Base-by-base conservation (phyloP, 2,888 invertebrate genomes). In the Tupiocoris notatus region DNA sequence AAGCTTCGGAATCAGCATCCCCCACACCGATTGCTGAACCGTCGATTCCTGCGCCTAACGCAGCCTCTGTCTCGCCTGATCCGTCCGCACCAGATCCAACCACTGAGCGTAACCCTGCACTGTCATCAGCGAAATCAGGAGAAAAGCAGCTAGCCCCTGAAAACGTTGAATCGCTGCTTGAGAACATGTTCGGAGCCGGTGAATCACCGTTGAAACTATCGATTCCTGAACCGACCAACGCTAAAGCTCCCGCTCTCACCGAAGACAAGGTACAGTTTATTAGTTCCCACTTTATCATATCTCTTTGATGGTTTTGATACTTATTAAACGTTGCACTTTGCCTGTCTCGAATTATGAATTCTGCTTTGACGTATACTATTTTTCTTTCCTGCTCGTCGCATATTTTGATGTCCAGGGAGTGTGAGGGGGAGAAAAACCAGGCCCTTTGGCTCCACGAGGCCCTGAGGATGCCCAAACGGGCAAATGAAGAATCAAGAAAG, bases 181-280 rank as follows among this genome's bases (percentile, higher is more conserved):
- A 82, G 79, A 81, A 80, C 58, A 81, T 81, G 80, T 82, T 83
- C 74, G 81, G 82, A 73, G 82, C 81, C 56, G 77, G 78, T 22
- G 79, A 80, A 24, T 76, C 77, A 7, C 71, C 77, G 21, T 67
- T 76, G 18, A 79, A 80, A 22, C 79, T 76, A 58, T 78, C 79
- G 56, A 79, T 79, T 9, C 78, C 78, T 20, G 79, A 79, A 20
- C 56, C 76, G 59, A 59, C 77, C 57, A 77, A 78, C 67, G 68
- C 80, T 9, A 79, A 79, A 25, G 82, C 83, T 12, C 81, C 83
- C 9, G 83, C 83, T 2, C 83, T 83, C 65, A 84, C 83, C 63
- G 85, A 84, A 80, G 80, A 81, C 68, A 82, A 78, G 71, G 78
- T 73, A 59, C 39, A n/a, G n/a, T n/a, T n/a, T n/a, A n/a, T n/a